Conservation (phyloP, 1,140 invertebrate species). For the Heliconius eleuchia region DNA sequence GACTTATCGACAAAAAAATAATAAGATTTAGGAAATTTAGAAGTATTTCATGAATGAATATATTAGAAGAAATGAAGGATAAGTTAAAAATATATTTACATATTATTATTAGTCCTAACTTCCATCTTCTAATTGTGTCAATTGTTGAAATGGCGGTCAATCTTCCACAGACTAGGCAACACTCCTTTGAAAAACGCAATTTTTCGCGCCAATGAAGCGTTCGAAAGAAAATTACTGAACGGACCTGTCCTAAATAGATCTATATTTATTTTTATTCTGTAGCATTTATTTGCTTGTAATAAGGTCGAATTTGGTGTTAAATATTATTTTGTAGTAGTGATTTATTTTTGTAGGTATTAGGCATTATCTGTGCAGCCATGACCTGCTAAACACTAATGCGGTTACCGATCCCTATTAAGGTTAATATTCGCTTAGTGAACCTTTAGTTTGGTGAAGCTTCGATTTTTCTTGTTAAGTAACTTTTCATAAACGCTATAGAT, state of each 20-base stretch:
- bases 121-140: neutral
- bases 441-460: constrained; percentile 29
- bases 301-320: constrained; percentile 45
- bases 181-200: constrained; percentile 71
- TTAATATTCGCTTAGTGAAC: constrained; percentile 57
- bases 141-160: constrained; percentile 41
- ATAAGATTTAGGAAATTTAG: too few relatives aligned
- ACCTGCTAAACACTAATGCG: constrained; percentile 64
- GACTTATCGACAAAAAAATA: too few relatives aligned
- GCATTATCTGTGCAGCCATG: constrained; percentile 58
- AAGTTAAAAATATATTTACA: neutral
- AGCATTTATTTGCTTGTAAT: constrained; percentile 22
- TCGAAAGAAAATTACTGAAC: constrained; percentile 71
- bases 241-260: constrained; percentile 57
- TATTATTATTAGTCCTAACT: constrained; percentile 9
- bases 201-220: constrained; percentile 73
- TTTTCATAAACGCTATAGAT: neutral
- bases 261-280: constrained; percentile 43
- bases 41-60: too few relatives aligned
- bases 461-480: constrained; percentile 24
- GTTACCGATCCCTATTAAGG: constrained; percentile 54
- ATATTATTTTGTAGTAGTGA: constrained; percentile 29
- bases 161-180: constrained; percentile 49
- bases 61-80: neutral
- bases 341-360: constrained; percentile 54